phyloP scores from a whole-genome alignment of 2,797 vertebrate species.

The Liparis tanakae region DNA sequence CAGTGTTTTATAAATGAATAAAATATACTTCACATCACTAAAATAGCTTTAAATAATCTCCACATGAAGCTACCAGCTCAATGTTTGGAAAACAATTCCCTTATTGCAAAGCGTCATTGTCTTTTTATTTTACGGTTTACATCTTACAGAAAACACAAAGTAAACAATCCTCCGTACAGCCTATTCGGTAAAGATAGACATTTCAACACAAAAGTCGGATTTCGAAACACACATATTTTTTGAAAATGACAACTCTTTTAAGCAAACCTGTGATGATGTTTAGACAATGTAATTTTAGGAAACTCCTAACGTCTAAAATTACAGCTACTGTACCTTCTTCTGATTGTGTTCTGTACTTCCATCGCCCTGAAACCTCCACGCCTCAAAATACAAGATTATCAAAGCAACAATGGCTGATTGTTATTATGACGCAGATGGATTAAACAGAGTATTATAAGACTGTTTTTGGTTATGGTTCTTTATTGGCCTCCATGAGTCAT shows the following conservation, averaged over 20 bases:
- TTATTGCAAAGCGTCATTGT: neutral
- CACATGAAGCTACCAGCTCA: neutral
- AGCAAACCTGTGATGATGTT: neutral
- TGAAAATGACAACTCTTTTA: neutral
- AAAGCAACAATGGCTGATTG: neutral
- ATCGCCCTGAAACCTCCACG: neutral
- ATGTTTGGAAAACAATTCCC: neutral
- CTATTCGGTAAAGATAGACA: neutral
- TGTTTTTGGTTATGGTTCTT: constrained; percentile 67
- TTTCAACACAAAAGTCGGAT: neutral
- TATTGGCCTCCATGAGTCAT: constrained; percentile 71
- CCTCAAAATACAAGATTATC: neutral
- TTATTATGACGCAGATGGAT: neutral
- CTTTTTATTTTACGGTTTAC: neutral
- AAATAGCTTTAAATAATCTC: neutral
- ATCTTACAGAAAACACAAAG: neutral
- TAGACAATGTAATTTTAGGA: neutral
- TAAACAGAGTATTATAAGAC: constrained; percentile 20
- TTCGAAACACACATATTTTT: neutral
- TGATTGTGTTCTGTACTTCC: neutral
- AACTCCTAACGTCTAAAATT: neutral
- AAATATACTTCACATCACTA: neutral
- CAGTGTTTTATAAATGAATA: neutral
- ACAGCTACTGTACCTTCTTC: neutral
- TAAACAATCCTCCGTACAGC: neutral